These are phyloP conservation scores for Erythrolamprus reginae DNA, from an alignment of 2,113 vertebrate genomes.

Conservation along the genomic window DNA sequence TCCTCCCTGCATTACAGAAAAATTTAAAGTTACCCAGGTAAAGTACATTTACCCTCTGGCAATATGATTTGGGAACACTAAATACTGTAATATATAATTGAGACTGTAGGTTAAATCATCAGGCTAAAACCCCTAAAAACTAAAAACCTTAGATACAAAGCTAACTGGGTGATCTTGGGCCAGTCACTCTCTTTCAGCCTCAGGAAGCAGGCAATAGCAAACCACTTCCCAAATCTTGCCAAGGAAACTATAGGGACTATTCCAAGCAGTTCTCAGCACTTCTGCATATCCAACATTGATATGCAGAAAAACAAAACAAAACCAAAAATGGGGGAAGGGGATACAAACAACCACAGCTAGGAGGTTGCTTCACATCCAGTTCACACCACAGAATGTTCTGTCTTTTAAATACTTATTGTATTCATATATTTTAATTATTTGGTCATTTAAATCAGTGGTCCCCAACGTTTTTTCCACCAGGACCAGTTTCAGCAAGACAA, in stretches of 20 bases:
- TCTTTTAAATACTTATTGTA: not conserved
- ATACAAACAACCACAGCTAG: not conserved
- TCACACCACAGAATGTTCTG: not conserved
- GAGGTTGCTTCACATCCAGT: not conserved
- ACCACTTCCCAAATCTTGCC: not conserved
- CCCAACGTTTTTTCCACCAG: too few species aligned
- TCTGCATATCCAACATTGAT: not conserved
- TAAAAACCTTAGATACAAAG: not conserved
- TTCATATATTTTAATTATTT: not conserved
- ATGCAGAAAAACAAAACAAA: not conserved
- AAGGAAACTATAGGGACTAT: not conserved
- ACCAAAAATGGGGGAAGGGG: rapidly evolving
- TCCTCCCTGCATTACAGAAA: not conserved
- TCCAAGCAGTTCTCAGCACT: not conserved
- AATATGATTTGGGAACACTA: not conserved
- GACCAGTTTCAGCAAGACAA: too few species aligned
- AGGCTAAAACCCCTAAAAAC: not conserved
- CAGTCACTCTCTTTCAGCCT: not conserved
- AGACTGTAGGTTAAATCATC: not conserved
- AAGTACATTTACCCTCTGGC: not conserved
- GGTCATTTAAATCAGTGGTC: not conserved
- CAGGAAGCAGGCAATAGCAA: not conserved
- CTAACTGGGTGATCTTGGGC: not conserved
- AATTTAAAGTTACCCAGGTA: not conserved
- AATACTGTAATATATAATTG: not conserved